Percentiles rank a stretch among this genome's conserved stretches.
Conservation (phyloP, 2,888 invertebrate species). For the Sialis fuliginosa region DNA sequence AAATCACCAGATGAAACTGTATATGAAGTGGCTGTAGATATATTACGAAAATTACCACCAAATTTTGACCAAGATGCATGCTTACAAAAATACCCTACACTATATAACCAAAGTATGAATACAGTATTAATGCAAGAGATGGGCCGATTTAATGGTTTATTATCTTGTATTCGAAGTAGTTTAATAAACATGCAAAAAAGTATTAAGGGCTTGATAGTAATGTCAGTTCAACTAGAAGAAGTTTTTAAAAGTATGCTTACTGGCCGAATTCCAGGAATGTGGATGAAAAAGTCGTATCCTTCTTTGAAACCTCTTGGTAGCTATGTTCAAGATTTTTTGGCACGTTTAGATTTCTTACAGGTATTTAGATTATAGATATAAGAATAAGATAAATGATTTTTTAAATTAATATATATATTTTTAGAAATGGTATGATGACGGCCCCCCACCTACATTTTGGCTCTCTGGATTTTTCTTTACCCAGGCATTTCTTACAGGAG, state of each 20-base stretch:
- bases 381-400: background rate
- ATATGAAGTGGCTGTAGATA: conserved; percentile 59
- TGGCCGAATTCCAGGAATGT: conserved; percentile 66
- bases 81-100: conserved; percentile 52
- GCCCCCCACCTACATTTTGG: conserved; percentile 76
- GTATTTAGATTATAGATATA: conserved; percentile 24
- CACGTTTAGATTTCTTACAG: conserved; percentile 67
- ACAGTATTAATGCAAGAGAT: conserved; percentile 83
- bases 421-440: conserved; percentile 65
- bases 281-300: conserved; percentile 79
- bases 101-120: conserved; percentile 80
- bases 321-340: conserved; percentile 73
- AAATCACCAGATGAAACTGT: conserved; percentile 65
- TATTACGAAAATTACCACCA: conserved; percentile 55
- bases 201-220: conserved; percentile 68
- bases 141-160: conserved; percentile 57
- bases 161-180: conserved; percentile 50
- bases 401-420: conserved; percentile 10
- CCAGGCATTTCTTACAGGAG: conserved; percentile 87
- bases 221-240: conserved; percentile 73
- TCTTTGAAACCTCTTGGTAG: conserved; percentile 79
- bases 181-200: conserved; percentile 67
- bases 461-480: conserved; percentile 89
- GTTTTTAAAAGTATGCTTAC: conserved; percentile 68
- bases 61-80: conserved; percentile 49